These are phyloP conservation scores for Oxyscelio sp. DNA, from an alignment of 2,888 invertebrate species.

Conservation along the genomic window DNA sequence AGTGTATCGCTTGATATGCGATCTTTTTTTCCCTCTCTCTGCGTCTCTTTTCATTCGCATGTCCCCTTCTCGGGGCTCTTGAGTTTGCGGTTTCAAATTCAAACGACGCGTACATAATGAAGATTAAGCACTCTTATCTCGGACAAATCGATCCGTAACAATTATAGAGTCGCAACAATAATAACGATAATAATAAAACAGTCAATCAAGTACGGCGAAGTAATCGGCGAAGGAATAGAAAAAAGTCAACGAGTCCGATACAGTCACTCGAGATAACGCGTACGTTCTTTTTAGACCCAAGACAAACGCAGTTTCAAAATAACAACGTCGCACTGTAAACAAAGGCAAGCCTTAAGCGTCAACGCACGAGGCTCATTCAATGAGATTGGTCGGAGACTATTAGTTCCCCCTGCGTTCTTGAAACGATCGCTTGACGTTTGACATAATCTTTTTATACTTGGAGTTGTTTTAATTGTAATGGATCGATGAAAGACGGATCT, in stretches of 20 bases:
- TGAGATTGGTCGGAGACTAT: constrained; percentile 2
- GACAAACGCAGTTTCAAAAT: constrained; percentile 17
- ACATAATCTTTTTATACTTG: too few species aligned
- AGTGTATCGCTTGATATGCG: constrained; percentile 46
- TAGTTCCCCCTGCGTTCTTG: neutral
- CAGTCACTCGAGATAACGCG: constrained; percentile 22
- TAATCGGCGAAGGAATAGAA: constrained; percentile 16
- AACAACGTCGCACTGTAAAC: constrained; percentile 24
- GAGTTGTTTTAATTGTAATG: too few species aligned
- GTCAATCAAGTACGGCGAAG: constrained; percentile 30
- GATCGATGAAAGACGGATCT: too few species aligned
- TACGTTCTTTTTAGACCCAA: neutral
- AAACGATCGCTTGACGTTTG: too few species aligned
- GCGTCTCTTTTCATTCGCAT: neutral
- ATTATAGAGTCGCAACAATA: constrained; percentile 58
- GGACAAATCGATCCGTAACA: constrained; percentile 52
- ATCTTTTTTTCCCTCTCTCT: constrained; percentile 20
- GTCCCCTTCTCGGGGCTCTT: constrained; percentile 19
- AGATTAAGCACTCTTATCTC: constrained; percentile 62
- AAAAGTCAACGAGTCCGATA: constrained; percentile 24
- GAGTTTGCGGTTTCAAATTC: constrained; percentile 55
- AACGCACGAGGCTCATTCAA: constrained; percentile 6
- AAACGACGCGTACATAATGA: constrained; percentile 56
- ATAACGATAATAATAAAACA: constrained; percentile 58
- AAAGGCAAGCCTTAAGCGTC: constrained; percentile 13